phyloP scores from a whole-genome alignment of 2,797 vertebrate genomes.

The Oreochromis grahami region DNA sequence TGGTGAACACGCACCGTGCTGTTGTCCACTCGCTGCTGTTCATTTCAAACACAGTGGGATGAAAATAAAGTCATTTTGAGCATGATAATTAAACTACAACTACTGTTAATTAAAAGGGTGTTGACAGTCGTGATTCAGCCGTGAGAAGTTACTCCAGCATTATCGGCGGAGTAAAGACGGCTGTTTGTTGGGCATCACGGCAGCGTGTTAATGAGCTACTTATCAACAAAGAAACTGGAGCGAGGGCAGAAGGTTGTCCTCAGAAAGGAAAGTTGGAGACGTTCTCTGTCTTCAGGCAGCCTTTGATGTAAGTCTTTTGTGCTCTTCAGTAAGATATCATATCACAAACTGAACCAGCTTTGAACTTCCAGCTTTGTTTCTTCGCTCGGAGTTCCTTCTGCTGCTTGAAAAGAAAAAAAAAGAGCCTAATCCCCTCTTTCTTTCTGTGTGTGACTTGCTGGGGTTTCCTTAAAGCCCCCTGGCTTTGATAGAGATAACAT shows the following conservation, averaged over 20 bases:
- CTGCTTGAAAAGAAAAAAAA: neutral
- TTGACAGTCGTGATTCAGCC: neutral
- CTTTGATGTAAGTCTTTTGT: slow-evolving; percentile 63
- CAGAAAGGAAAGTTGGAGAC: slow-evolving; percentile 23
- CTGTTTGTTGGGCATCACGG: neutral
- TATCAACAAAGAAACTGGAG: slow-evolving; percentile 14
- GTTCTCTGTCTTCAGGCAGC: slow-evolving; percentile 17
- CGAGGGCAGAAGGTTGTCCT: slow-evolving; percentile 11
- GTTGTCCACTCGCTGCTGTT: neutral
- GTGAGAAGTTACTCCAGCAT: neutral
- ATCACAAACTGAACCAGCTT: slow-evolving; percentile 55
- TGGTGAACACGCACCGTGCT: neutral
- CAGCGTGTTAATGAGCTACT: slow-evolving; percentile 17
- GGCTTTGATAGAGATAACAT: slow-evolving; percentile 60
- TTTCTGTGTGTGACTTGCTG: slow-evolving; percentile 28
- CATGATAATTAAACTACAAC: neutral
- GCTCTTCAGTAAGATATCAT: slow-evolving; percentile 52
- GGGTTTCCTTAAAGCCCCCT: slow-evolving; percentile 52
- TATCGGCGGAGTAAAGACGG: neutral
- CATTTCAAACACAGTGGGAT: neutral
- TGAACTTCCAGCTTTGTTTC: slow-evolving; percentile 62
- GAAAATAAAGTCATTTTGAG: neutral
- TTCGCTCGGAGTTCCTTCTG: slow-evolving; percentile 30
- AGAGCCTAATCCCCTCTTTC: slow-evolving; percentile 23
- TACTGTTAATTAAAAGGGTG: neutral